Evolutionary conservation across 2,797 vertebrate species (phyloP).

Genomic region (Leucoraja ocellata): DNA sequence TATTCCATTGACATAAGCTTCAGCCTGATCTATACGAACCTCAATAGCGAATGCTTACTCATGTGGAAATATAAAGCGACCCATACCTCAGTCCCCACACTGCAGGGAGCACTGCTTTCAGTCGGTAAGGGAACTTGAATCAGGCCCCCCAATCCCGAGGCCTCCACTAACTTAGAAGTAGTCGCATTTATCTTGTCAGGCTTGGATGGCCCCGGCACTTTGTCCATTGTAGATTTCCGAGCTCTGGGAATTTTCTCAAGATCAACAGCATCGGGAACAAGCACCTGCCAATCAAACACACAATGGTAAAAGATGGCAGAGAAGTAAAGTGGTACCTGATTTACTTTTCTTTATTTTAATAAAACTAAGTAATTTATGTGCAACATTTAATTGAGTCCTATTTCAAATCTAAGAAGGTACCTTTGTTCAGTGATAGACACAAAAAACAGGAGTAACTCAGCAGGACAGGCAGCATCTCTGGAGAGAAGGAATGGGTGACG

Average conservation of each 20-base stretch:
- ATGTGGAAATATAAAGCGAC: neutral
- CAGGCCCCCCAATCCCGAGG: neutral
- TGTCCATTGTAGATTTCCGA: conserved; percentile 12
- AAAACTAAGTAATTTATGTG: neutral
- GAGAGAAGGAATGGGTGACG: too few species aligned
- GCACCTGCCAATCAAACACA: conserved; percentile 11
- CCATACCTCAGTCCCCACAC: conserved; percentile 32
- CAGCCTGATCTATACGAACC: neutral
- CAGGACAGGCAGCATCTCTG: too few species aligned
- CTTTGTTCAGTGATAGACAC: neutral
- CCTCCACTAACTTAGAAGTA: conserved; percentile 15
- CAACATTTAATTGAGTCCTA: neutral
- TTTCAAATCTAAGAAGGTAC: neutral
- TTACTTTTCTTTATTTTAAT: neutral
- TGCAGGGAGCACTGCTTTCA: conserved; percentile 21
- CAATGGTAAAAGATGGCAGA: neutral
- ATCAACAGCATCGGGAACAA: conserved; percentile 1
- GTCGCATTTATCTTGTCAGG: conserved; percentile 6
- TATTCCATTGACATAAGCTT: neutral
- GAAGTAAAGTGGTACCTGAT: neutral
- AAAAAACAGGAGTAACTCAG: too few species aligned
- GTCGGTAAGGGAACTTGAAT: conserved; percentile 24
- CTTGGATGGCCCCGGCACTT: neutral
- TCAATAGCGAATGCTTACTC: neutral
- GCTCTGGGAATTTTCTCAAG: neutral